These are phyloP conservation scores for Aselliscus stoliczkanus DNA, from an alignment of 2,797 vertebrate genomes.

Conservation along the genomic window DNA sequence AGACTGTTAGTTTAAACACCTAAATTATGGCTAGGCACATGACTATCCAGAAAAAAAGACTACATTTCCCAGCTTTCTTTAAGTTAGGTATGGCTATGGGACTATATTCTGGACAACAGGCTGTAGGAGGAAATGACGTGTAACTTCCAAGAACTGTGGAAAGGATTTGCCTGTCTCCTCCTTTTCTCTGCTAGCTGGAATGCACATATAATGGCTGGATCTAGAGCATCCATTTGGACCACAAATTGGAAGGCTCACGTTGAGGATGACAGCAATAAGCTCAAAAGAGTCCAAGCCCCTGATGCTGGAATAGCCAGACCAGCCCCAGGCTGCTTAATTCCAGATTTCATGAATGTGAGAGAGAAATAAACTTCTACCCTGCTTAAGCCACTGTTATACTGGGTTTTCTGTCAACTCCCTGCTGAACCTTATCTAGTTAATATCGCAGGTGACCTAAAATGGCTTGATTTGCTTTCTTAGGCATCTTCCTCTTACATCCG, in stretches of 20 bases:
- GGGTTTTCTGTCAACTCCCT: neutral
- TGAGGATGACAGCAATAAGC: neutral
- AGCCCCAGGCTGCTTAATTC: neutral
- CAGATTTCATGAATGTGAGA: neutral
- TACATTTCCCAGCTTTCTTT: neutral
- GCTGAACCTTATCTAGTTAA: neutral
- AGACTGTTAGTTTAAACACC: neutral
- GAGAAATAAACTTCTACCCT: neutral
- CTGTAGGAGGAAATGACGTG: neutral
- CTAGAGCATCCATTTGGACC: neutral
- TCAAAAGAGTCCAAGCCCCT: neutral
- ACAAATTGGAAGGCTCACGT: neutral
- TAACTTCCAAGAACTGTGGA: neutral
- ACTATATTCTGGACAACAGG: neutral
- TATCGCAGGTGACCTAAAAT: neutral
- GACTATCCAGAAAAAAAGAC: neutral
- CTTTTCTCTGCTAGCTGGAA: neutral
- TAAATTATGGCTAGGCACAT: neutral
- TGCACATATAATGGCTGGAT: neutral
- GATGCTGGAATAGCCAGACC: neutral
- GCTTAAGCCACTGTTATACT: neutral
- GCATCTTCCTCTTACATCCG: neutral
- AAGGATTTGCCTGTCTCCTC: neutral
- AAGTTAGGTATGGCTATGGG: neutral
- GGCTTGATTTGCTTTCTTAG: neutral